Evolutionary conservation across 2,888 invertebrate genomes (phyloP).

Genomic region (Dryobotodes eremita): DNA sequence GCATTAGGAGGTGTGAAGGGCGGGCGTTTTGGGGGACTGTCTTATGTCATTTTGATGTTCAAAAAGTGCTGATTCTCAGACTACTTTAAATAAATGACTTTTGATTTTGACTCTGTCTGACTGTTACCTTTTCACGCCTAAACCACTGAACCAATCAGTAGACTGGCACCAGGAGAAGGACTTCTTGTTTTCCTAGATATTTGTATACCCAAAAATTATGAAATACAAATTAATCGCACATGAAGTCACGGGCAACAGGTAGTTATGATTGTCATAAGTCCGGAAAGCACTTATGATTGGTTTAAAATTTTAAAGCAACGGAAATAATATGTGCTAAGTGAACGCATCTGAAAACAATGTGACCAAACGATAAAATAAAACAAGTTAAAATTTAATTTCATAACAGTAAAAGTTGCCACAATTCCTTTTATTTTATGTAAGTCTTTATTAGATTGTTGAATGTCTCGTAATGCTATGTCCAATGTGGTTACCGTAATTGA

Average conservation of each 20-base stretch:
- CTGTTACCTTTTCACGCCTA: neutral
- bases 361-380: slow-evolving; percentile 8
- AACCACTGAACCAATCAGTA: neutral
- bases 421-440: slow-evolving; percentile 32
- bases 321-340: neutral
- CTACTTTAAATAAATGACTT: no score
- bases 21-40: no score
- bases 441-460: neutral
- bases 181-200: neutral
- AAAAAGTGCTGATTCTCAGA: no score
- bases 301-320: neutral
- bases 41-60: no score
- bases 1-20: no score
- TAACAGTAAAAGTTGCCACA: slow-evolving; percentile 39
- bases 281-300: no score
- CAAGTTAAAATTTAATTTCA: slow-evolving; percentile 19
- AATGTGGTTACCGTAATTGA: neutral
- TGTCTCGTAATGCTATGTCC: slow-evolving; percentile 13
- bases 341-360: neutral
- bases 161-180: neutral
- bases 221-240: no score
- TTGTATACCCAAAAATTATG: no score
- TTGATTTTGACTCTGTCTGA: neutral
- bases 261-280: no score
- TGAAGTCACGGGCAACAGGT: no score